Percentiles rank a stretch among this genome's conserved stretches.
These are phyloP conservation scores for Neocrepidodera transversa DNA, from an alignment of 2,888 invertebrate species.

Conservation along the genomic window DNA sequence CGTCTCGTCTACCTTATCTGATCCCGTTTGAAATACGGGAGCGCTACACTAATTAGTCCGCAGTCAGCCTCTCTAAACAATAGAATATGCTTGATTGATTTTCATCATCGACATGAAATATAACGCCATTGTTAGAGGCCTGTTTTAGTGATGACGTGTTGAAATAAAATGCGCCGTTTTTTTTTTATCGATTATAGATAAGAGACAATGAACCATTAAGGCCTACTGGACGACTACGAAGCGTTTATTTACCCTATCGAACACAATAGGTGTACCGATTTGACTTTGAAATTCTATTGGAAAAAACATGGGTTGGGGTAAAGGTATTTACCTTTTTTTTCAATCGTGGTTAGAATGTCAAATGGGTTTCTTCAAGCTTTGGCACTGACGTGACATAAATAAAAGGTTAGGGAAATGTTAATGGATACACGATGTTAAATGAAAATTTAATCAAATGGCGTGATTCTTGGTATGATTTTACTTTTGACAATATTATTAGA, in stretches of 20 bases:
- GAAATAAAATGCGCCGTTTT: conserved; percentile 42
- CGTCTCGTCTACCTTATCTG: conserved; percentile 43
- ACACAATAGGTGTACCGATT: conserved; percentile 16
- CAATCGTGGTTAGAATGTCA: not conserved
- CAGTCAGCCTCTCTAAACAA: conserved; percentile 38
- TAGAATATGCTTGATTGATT: conserved; percentile 47
- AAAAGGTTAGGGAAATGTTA: too few relatives aligned
- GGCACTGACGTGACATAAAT: too few relatives aligned
- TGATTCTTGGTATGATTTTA: too few relatives aligned
- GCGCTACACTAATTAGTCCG: conserved; percentile 49
- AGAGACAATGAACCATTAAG: conserved; percentile 31
- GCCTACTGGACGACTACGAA: conserved; percentile 8
- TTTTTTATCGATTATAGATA: conserved; percentile 30
- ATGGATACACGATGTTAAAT: too few relatives aligned
- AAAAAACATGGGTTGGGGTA: not conserved
- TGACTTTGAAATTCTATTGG: conserved; percentile 11
- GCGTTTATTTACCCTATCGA: not conserved
- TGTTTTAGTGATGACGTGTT: conserved; percentile 49
- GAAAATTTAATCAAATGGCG: too few relatives aligned
- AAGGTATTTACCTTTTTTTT: not conserved
- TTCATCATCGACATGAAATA: conserved; percentile 53
- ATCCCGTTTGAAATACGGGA: conserved; percentile 49
- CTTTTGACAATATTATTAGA: too few relatives aligned
- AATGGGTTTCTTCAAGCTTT: not conserved
- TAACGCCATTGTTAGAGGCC: conserved; percentile 48